These are phyloP conservation scores for Megaleporinus macrocephalus DNA, from an alignment of 2,113 vertebrate genomes.

Conservation along the genomic window DNA sequence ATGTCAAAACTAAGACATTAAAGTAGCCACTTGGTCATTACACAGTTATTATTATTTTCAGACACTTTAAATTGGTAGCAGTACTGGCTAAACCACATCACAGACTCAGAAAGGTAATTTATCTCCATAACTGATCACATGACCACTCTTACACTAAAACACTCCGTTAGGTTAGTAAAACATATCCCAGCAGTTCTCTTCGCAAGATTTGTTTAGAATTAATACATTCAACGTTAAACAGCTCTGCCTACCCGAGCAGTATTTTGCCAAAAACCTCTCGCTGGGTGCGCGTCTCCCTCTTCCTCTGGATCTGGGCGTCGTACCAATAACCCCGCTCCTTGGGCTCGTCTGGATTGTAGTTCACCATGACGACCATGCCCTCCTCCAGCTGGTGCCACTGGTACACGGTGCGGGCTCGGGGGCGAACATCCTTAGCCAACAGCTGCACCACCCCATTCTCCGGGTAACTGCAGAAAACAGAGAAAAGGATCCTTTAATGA, in stretches of 20 bases:
- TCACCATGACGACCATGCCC: slow-evolving; percentile 93
- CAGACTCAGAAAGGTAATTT: too few species aligned
- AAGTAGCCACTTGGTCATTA: too few species aligned
- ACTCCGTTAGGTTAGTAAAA: too few species aligned
- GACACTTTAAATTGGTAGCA: too few species aligned
- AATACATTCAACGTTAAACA: neutral
- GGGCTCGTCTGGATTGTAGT: slow-evolving; percentile 93
- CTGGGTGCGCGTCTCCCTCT: slow-evolving; percentile 83
- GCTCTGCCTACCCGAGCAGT: slow-evolving; percentile 83
- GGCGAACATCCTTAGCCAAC: slow-evolving; percentile 82
- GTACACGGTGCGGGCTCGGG: slow-evolving; percentile 85
- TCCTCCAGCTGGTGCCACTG: slow-evolving; percentile 91
- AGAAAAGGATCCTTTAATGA: neutral
- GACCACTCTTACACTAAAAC: too few species aligned
- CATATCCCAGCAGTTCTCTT: too few species aligned
- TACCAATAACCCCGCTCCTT: slow-evolving; percentile 97
- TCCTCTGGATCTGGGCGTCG: slow-evolving; percentile 89
- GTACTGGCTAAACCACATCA: too few species aligned
- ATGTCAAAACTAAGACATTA: too few species aligned
- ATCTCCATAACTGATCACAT: too few species aligned
- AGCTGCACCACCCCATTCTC: slow-evolving; percentile 89
- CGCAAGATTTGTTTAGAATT: too few species aligned
- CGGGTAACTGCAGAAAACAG: slow-evolving; percentile 83
- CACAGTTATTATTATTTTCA: too few species aligned
- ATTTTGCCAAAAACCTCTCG: slow-evolving; percentile 88